Conservation (phyloP, 1,140 invertebrate species). For the honey bee (Apis mellifera) region DNA sequence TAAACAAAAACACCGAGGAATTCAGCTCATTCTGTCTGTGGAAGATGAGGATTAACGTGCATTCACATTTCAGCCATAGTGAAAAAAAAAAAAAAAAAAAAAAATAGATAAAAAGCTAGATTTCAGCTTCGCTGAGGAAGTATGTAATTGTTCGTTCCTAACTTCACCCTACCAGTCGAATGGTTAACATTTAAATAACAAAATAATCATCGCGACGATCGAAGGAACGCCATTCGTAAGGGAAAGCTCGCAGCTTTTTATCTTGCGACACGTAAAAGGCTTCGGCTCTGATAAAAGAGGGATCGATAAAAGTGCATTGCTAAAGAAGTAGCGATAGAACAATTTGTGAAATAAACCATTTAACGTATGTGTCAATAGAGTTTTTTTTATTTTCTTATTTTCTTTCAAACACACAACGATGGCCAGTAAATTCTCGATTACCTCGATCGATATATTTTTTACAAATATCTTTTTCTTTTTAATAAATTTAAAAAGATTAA, state of each 20-base stretch:
- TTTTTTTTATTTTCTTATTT: slow-evolving; percentile 2
- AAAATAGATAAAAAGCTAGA: background rate
- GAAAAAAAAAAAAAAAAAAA: no score
- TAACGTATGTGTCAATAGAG: background rate
- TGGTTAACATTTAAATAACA: slow-evolving; percentile 17
- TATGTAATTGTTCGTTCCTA: background rate
- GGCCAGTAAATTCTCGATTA: background rate
- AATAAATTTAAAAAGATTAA: no score
- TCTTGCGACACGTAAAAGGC: background rate
- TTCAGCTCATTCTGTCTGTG: background rate
- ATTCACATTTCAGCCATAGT: background rate
- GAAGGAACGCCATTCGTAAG: background rate
- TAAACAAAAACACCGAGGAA: background rate
- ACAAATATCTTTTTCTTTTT: no score
- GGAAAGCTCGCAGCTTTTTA: background rate
- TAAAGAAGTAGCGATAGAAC: background rate
- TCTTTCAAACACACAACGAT: background rate
- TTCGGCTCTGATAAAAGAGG: background rate
- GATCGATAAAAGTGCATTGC: slow-evolving; percentile 1
- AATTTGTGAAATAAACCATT: background rate
- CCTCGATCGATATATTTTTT: background rate
- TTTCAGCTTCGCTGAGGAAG: background rate
- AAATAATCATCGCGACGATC: background rate
- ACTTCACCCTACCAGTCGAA: slow-evolving; percentile 13
- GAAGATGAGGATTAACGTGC: background rate